Evolutionary conservation across 2,797 vertebrate genomes (phyloP).

Genomic region (Takifugu ocellatus): DNA sequence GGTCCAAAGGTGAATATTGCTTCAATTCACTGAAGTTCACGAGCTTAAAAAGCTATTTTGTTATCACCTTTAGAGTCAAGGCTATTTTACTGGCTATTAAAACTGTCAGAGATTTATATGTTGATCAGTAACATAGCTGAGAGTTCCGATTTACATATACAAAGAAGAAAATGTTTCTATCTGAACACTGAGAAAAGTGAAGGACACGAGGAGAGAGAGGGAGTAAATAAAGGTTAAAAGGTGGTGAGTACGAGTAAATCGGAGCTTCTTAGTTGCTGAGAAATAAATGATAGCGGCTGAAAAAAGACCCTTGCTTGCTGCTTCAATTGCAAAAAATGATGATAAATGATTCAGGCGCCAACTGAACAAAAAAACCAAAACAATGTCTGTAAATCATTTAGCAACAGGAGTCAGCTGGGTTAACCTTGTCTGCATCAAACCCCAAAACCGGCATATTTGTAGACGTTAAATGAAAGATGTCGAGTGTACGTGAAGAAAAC

Average conservation of each 20-base stretch:
- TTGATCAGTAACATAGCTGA: constrained; percentile 51
- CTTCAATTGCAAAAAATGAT: constrained; percentile 41
- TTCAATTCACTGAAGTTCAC: too few relatives aligned
- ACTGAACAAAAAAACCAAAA: constrained; percentile 18
- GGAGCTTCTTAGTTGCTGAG: constrained; percentile 21
- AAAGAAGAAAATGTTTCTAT: constrained; percentile 6
- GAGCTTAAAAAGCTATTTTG: too few relatives aligned
- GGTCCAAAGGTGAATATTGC: too few relatives aligned
- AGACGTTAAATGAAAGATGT: too few relatives aligned
- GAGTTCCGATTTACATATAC: background rate
- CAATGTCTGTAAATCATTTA: background rate
- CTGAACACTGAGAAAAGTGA: background rate
- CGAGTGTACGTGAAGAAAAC: too few relatives aligned
- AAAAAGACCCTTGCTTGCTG: constrained; percentile 34
- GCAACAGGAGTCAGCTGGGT: too few relatives aligned
- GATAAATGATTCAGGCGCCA: constrained; percentile 23
- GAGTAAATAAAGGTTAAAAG: constrained; percentile 25
- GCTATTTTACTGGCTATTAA: constrained; percentile 39
- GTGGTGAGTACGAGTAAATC: constrained; percentile 22
- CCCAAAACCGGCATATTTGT: too few relatives aligned
- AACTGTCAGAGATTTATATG: background rate
- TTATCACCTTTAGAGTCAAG: background rate
- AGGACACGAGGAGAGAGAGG: background rate
- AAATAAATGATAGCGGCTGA: constrained; percentile 58
- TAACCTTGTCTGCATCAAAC: too few relatives aligned